Percentiles rank a stretch among this genome's conserved stretches.
These are phyloP conservation scores for Philereme transversata DNA, from an alignment of 2,888 invertebrate species.

Conservation along the genomic window DNA sequence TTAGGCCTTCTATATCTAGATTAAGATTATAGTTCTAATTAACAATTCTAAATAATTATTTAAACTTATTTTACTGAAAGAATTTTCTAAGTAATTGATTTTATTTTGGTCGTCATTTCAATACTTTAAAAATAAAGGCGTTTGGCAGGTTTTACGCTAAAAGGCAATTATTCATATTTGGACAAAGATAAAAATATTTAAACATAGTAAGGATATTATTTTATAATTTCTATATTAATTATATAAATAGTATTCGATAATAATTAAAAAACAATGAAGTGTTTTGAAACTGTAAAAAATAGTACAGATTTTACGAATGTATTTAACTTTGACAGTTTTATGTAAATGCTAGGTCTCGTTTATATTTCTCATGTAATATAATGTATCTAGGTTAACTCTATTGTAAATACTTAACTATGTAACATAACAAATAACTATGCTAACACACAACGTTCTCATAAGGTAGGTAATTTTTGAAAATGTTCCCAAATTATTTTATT, in stretches of 20 bases:
- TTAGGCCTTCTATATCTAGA: conserved; percentile 57
- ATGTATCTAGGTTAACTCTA: conserved; percentile 1
- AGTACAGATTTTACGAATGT: not conserved
- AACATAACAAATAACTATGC: conserved; percentile 14
- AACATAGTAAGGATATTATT: conserved; percentile 1
- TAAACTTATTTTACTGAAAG: conserved; percentile 12
- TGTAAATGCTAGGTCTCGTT: conserved; percentile 8
- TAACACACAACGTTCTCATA: conserved; percentile 32
- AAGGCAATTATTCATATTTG: conserved; percentile 36
- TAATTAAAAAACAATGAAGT: not conserved
- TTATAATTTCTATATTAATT: not conserved
- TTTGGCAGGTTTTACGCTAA: conserved; percentile 40
- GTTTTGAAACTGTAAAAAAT: not conserved
- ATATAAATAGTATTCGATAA: not conserved
- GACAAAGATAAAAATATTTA: conserved; percentile 25
- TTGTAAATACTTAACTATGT: conserved; percentile 23
- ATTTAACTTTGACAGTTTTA: not conserved
- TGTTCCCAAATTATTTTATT: conserved; percentile 29
- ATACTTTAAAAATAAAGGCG: conserved; percentile 36
- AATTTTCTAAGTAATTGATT: conserved; percentile 24
- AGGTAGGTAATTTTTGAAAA: conserved; percentile 24
- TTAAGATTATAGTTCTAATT: conserved; percentile 26
- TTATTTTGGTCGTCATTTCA: conserved; percentile 35
- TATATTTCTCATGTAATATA: not conserved
- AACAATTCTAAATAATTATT: conserved; percentile 30